Evolutionary conservation across 2,888 invertebrate genomes (phyloP).

Genomic region (Heliconius aoede): DNA sequence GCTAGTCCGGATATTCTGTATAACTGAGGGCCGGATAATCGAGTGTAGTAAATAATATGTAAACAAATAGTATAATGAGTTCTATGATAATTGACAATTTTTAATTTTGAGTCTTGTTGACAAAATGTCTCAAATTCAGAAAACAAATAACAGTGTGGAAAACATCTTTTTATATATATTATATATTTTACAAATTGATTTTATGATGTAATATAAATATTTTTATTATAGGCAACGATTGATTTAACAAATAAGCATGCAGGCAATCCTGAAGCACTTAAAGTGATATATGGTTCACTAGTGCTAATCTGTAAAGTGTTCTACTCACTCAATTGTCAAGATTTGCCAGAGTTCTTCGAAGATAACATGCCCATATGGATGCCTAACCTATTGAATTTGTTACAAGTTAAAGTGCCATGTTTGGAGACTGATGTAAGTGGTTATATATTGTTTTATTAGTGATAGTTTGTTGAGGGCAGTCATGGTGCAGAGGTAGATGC

Average conservation of each 20-base stretch:
- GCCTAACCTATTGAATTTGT: conserved; percentile 92
- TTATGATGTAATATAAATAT: neutral
- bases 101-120: no score
- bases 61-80: no score
- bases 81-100: no score
- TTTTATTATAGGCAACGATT: conserved; percentile 88
- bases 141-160: no score
- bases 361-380: conserved; percentile 99
- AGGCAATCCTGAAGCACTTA: conserved; percentile 90
- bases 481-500: no score
- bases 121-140: no score
- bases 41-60: no score
- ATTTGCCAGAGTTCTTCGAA: conserved; percentile 99
- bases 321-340: conserved; percentile 98
- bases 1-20: no score
- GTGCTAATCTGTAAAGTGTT: conserved; percentile 96
- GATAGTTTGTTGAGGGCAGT: no score
- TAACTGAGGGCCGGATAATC: no score
- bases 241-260: conserved; percentile 90
- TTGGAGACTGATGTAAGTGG: conserved; percentile 85
- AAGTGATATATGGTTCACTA: conserved; percentile 94
- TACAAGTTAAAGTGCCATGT: conserved; percentile 90
- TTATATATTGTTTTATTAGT: neutral
- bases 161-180: no score
- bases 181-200: no score